Evolutionary conservation across 1,140 invertebrate genomes (phyloP).

Genomic region (Eubasilissa regina): DNA sequence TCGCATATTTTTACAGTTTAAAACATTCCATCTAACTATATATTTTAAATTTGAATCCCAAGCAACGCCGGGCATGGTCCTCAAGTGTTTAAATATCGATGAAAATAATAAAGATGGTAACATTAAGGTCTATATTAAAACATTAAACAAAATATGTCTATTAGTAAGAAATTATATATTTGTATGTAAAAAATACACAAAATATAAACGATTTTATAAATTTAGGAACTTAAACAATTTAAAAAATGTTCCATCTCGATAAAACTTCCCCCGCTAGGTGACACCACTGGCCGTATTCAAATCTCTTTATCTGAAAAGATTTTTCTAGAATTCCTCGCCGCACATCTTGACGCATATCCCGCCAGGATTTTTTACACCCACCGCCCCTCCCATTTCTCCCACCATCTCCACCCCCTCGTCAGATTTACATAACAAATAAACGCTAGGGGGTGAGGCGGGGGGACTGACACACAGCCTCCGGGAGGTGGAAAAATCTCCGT

Average conservation of each 20-base stretch:
- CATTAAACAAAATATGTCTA: too few relatives aligned
- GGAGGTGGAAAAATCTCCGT: conserved; percentile 44
- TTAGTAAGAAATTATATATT: too few relatives aligned
- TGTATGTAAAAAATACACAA: too few relatives aligned
- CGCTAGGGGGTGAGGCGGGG: conserved; percentile 4
- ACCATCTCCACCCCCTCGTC: background rate
- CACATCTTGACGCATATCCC: conserved; percentile 36
- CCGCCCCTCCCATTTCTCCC: background rate
- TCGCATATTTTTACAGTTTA: too few relatives aligned
- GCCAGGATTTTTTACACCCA: conserved; percentile 35
- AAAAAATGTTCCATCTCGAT: background rate
- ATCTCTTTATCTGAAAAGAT: conserved; percentile 38
- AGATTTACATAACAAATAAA: conserved; percentile 46
- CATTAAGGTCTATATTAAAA: too few relatives aligned
- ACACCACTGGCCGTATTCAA: conserved; percentile 39
- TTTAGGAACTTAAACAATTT: too few relatives aligned
- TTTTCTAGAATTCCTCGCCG: conserved; percentile 36
- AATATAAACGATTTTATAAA: too few relatives aligned
- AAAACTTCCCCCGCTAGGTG: background rate
- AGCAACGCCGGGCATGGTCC: too few relatives aligned
- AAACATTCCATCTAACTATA: too few relatives aligned
- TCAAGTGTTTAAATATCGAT: too few relatives aligned
- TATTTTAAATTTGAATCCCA: too few relatives aligned
- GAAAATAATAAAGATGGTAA: too few relatives aligned
- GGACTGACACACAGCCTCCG: background rate